A percentile compares a stretch with the other conserved stretches of the same genome.
These are phyloP conservation scores for Edolisoma coerulescens DNA, from an alignment of 2,113 vertebrate genomes.

Conservation along the genomic window DNA sequence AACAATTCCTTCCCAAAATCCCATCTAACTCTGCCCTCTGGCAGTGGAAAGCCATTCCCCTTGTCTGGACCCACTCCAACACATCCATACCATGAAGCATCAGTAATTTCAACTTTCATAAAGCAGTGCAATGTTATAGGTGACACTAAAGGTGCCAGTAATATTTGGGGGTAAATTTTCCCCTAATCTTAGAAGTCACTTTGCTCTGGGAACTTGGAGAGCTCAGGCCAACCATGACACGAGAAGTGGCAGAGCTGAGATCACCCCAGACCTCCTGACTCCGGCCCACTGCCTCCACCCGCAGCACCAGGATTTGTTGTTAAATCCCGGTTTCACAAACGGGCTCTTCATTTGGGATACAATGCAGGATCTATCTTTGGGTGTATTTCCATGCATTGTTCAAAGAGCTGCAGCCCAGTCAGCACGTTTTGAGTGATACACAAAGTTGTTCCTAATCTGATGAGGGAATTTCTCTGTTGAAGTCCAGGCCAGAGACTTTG, in stretches of 20 bases:
- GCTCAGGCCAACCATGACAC: background rate
- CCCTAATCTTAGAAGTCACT: background rate
- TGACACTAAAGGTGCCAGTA: background rate
- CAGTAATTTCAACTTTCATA: background rate
- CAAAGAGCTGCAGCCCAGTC: background rate
- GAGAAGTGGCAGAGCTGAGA: background rate
- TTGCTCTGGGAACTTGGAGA: background rate
- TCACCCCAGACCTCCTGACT: background rate
- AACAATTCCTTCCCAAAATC: background rate
- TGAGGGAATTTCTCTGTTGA: background rate
- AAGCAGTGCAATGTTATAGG: accelerated
- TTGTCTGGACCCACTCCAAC: background rate
- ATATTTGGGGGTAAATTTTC: background rate
- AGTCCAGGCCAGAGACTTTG: background rate
- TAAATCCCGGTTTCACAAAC: background rate
- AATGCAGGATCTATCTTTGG: background rate
- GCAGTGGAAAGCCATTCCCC: accelerated
- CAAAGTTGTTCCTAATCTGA: background rate
- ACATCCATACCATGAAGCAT: accelerated
- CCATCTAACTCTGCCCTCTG: accelerated
- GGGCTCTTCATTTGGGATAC: background rate
- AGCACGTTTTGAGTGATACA: background rate
- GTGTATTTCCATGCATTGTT: background rate
- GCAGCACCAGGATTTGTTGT: accelerated
- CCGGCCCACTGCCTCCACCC: background rate